Evolutionary conservation across 2,888 invertebrate genomes (phyloP).

Genomic region (Lapara coniferarum): DNA sequence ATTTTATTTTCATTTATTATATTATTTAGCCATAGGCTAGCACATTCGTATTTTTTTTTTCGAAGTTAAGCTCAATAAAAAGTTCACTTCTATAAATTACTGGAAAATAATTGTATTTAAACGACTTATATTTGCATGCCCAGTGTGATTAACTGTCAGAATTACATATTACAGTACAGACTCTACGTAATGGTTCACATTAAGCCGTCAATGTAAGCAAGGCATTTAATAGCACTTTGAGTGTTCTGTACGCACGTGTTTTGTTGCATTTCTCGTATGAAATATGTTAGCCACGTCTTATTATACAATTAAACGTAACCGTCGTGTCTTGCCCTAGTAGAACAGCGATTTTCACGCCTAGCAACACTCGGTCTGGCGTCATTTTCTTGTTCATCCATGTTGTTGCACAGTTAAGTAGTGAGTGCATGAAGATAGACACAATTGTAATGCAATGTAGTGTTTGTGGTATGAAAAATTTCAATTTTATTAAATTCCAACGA

Average conservation of each 20-base stretch:
- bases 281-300: slow-evolving; percentile 25
- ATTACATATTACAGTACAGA: not conserved
- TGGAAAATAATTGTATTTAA: no score
- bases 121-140: no score
- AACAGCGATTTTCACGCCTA: slow-evolving; percentile 27
- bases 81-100: no score
- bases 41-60: no score
- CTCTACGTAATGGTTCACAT: not conserved
- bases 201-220: slow-evolving; percentile 1
- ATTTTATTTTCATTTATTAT: no score
- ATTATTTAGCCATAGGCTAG: no score
- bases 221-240: not conserved
- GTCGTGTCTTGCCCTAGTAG: slow-evolving; percentile 22
- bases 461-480: not conserved
- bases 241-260: slow-evolving; percentile 8
- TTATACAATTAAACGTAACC: slow-evolving; percentile 27
- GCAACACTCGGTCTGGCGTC: slow-evolving; percentile 20
- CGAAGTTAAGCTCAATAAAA: no score
- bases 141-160: not conserved
- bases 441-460: not conserved
- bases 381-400: slow-evolving; percentile 24
- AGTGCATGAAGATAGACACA: slow-evolving; percentile 2
- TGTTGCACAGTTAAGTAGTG: slow-evolving; percentile 12
- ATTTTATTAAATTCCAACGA: not conserved
- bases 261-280: slow-evolving; percentile 19